Base-by-base conservation (phyloP, 2,113 vertebrate species). In the Trematocara macrostoma region DNA sequence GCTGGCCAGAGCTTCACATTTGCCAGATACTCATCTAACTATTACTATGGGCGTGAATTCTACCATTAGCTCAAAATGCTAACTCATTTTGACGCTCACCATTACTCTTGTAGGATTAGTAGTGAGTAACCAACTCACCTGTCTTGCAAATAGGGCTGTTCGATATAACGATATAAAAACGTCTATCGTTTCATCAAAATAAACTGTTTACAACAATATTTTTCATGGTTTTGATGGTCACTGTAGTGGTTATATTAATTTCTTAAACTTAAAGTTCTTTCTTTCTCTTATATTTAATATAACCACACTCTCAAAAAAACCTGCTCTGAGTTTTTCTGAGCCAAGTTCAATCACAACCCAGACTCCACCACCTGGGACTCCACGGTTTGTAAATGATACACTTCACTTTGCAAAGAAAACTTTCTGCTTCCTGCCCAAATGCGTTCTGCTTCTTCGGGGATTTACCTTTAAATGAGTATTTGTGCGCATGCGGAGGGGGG, bases 401-500 rank as follows among this genome's bases (percentile, higher is more conserved):
- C 69, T 29, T 74, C 23, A 47, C 23, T 47, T 74, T 74, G 6
- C 14, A 74, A 71, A 52, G 52, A 82, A 87, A 92, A 82, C 61
- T 83, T 85, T 83, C 14, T 83, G 38, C 80, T 86, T 76, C 78
- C 84, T 80, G 51, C 67, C 87, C 18, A 76, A 92, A 87, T 3
- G 78, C 11, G 8, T 61, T 61, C 4, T 23, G 57, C 23, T 64
- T 84, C 79, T 78, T 74, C 23, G 1, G 9, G 86, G 29, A 74
- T 23, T 34, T 59, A 87, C 83, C 67, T 78, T 34, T 23, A 6
- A 59, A 5, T 18, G 29, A 57, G 42, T 79, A 52, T 81, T 74
- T 74, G 42, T 18, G 5, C 6, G 1, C 16, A 15, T 47, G 42
- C 29, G 23, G 23, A 26, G 34, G 61, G 34, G 26, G 14, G 23